Percentiles rank a stretch among this genome's conserved stretches.
Evolutionary conservation across 2,888 invertebrate genomes (phyloP).

Genomic region (Meteorus cinctellus): DNA sequence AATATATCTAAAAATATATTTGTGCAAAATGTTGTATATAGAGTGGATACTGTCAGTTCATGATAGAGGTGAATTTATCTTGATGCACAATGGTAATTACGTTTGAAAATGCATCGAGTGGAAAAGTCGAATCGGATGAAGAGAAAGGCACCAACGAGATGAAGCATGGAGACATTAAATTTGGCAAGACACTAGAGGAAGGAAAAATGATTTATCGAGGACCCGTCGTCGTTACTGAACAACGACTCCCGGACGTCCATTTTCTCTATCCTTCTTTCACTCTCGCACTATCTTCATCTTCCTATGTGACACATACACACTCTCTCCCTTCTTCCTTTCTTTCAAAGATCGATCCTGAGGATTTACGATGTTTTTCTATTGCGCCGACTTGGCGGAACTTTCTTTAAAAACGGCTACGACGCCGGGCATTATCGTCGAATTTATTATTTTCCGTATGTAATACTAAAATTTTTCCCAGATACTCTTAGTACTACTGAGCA

Average conservation of each 20-base stretch:
- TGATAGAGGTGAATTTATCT: not conserved
- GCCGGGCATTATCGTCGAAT: conserved; percentile 54
- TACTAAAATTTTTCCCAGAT: conserved; percentile 13
- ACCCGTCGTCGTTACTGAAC: conserved; percentile 28
- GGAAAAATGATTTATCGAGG: conserved; percentile 30
- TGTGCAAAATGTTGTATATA: not conserved
- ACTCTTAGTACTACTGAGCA: conserved; percentile 5
- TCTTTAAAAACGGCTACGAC: conserved; percentile 61
- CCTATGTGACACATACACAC: conserved; percentile 1
- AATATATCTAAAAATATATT: not conserved
- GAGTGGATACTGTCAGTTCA: not conserved
- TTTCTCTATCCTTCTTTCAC: conserved; percentile 36
- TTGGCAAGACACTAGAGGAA: conserved; percentile 23
- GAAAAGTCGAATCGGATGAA: conserved; percentile 18
- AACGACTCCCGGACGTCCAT: conserved; percentile 45
- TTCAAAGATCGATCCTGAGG: conserved; percentile 35
- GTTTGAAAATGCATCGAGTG: conserved; percentile 1
- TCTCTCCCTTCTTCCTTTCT: conserved; percentile 29
- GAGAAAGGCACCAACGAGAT: conserved; percentile 6
- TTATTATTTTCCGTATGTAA: conserved; percentile 64
- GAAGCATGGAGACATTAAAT: conserved; percentile 31
- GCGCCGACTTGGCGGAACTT: conserved; percentile 70
- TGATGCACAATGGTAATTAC: conserved; percentile 13
- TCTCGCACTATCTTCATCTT: conserved; percentile 4
- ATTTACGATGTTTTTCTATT: conserved; percentile 63